Evolutionary conservation across 1,140 invertebrate species (phyloP).

Genomic region (Neuroterus valhalla): DNA sequence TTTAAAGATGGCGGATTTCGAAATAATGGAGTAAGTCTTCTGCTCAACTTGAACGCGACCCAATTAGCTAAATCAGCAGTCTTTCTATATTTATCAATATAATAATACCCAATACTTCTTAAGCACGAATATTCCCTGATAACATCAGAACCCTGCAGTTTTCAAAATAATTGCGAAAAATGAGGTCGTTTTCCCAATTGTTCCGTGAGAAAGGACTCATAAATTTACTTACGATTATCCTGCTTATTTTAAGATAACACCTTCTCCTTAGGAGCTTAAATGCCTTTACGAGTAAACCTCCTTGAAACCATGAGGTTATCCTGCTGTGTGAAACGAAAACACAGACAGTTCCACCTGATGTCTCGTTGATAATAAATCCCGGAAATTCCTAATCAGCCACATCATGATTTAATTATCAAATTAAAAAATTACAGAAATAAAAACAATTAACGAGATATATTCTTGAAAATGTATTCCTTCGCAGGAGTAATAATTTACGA

Average conservation of each 20-base stretch:
- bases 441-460: no score
- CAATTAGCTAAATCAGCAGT: no score
- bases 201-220: background rate
- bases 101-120: background rate
- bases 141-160: background rate
- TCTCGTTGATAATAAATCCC: background rate
- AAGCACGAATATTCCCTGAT: background rate
- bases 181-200: conserved; percentile 36
- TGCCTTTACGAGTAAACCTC: background rate
- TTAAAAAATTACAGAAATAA: no score
- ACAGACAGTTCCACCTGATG: conserved; percentile 1
- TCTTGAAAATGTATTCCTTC: no score
- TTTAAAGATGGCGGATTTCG: no score
- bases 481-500: no score
- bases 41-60: no score
- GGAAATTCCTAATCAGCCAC: no score
- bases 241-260: conserved; percentile 65
- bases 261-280: conserved; percentile 30
- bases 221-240: conserved; percentile 61
- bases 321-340: background rate
- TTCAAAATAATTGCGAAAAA: conserved; percentile 56
- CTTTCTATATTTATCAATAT: no score
- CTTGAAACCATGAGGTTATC: background rate
- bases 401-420: no score
- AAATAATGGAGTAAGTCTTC: no score